Evolutionary conservation across 2,888 invertebrate genomes (phyloP).

Genomic region (Leptopterna dolabrata): DNA sequence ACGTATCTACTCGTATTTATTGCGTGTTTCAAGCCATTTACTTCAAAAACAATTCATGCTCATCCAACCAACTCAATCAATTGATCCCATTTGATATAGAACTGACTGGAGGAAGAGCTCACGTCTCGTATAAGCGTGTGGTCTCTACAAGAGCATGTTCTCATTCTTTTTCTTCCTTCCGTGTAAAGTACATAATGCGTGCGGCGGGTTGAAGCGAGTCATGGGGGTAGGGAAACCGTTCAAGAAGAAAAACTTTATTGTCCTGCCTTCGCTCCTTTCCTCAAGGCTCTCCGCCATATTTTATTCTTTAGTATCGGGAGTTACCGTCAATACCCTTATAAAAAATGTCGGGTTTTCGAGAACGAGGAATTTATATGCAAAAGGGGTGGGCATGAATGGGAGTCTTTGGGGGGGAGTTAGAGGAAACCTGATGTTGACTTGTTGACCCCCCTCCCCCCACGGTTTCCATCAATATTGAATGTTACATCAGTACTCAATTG

Average conservation of each 20-base stretch:
- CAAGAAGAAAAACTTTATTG: conserved; percentile 50
- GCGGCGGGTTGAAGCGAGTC: conserved; percentile 3
- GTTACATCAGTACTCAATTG: background rate
- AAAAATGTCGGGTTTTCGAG: conserved; percentile 45
- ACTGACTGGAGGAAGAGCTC: background rate
- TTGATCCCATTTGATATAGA: background rate
- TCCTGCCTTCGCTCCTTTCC: conserved; percentile 21
- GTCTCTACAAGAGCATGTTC: background rate
- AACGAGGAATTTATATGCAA: conserved; percentile 55
- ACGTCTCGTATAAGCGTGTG: background rate
- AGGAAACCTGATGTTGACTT: conserved; percentile 4
- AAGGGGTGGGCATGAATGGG: conserved; percentile 11
- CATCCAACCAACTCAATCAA: background rate
- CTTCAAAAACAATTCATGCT: background rate
- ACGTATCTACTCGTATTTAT: background rate
- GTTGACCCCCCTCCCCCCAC: background rate
- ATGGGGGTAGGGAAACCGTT: conserved; percentile 15
- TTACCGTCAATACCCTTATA: conserved; percentile 52
- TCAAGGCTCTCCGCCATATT: conserved; percentile 24
- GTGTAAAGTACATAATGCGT: conserved; percentile 51
- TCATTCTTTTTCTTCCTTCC: background rate
- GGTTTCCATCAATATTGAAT: background rate
- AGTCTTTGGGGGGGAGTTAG: background rate
- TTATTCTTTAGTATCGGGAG: conserved; percentile 50
- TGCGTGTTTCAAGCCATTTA: background rate